Evolutionary conservation across 2,797 vertebrate genomes (phyloP).

Genomic region (Melopsittacus undulatus): DNA sequence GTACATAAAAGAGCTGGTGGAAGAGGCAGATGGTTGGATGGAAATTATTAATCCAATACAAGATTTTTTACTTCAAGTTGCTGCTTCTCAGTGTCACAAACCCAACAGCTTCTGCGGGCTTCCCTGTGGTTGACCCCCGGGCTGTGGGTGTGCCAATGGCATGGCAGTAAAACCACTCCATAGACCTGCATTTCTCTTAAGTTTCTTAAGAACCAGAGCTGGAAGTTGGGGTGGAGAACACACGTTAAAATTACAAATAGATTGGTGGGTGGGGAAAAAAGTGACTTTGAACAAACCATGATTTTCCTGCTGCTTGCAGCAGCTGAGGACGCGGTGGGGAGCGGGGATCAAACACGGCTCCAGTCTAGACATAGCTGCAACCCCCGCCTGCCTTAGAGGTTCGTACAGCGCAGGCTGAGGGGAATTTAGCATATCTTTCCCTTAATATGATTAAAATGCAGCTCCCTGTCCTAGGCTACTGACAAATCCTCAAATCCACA

Average conservation of each 20-base stretch:
- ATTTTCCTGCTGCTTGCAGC: neutral
- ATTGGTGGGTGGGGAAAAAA: neutral
- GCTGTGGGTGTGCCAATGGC: accelerated
- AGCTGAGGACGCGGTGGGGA: accelerated
- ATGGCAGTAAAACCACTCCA: neutral
- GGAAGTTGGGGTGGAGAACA: neutral
- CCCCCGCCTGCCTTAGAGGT: neutral
- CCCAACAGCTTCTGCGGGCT: neutral
- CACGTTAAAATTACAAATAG: neutral
- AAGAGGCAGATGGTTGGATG: neutral
- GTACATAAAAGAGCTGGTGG: neutral
- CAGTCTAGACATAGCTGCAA: neutral
- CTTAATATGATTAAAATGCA: neutral
- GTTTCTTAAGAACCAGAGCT: neutral
- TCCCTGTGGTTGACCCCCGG: neutral
- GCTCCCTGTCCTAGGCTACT: neutral
- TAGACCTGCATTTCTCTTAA: neutral
- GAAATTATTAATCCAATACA: neutral
- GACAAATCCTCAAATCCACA: neutral
- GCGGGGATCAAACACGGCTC: neutral
- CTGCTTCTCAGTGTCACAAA: neutral
- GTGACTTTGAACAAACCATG: neutral
- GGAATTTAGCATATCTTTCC: neutral
- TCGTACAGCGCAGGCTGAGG: neutral
- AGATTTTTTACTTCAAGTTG: neutral